Evolutionary conservation across 2,113 vertebrate species (phyloP).

Genomic region (Macquaria ambigua): DNA sequence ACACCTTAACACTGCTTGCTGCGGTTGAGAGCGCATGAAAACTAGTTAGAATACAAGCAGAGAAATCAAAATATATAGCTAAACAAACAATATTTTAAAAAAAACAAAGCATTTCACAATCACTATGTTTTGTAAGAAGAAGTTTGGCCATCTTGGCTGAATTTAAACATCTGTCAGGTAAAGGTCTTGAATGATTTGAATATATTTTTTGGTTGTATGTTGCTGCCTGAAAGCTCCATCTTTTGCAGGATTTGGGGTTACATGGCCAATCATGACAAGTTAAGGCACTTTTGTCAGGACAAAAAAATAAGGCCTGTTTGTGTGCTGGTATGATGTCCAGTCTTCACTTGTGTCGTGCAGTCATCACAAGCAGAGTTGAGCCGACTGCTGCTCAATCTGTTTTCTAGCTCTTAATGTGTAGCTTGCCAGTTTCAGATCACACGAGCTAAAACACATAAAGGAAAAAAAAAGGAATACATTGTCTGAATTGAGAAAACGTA

Average conservation of each 20-base stretch:
- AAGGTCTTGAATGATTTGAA: not conserved
- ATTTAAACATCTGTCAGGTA: not conserved
- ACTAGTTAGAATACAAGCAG: not conserved
- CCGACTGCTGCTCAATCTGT: not conserved
- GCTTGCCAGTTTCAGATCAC: not conserved
- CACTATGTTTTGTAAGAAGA: not conserved
- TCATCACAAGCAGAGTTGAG: not conserved
- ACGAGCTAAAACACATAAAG: conserved; percentile 11
- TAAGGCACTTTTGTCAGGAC: not conserved
- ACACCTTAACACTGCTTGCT: not conserved
- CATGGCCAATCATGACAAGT: not conserved
- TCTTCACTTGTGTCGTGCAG: not conserved
- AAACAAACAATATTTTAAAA: not conserved
- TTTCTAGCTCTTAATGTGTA: not conserved
- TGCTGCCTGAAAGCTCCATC: not conserved
- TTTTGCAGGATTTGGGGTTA: not conserved
- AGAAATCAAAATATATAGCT: not conserved
- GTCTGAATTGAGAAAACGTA: not conserved
- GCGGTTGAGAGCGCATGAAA: not conserved
- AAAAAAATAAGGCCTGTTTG: not conserved
- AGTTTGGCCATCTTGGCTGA: not conserved
- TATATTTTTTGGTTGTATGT: not conserved
- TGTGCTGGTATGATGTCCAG: not conserved
- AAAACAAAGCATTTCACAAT: not conserved
- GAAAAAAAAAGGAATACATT: not conserved